Conservation (phyloP, 2,888 invertebrate species). For the Cotesia congregata region DNA sequence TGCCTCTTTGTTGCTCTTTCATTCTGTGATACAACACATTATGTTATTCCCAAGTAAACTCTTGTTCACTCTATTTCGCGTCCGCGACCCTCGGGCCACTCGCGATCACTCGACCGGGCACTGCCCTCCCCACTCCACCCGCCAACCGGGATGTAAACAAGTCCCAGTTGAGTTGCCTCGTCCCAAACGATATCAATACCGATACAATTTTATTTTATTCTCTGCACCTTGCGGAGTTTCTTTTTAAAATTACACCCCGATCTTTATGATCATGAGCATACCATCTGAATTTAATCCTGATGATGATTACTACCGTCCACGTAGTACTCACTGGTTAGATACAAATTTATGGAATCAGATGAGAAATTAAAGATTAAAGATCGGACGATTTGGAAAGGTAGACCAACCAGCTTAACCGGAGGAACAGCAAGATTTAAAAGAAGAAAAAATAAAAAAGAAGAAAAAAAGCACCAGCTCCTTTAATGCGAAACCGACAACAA, state of each 20-base stretch:
- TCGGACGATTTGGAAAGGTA: too few relatives aligned
- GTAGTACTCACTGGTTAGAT: too few relatives aligned
- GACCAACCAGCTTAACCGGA: too few relatives aligned
- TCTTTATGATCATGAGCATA: neutral
- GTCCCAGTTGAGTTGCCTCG: slow-evolving; percentile 43
- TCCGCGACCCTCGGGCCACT: neutral
- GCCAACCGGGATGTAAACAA: slow-evolving; percentile 64
- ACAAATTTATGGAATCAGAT: too few relatives aligned
- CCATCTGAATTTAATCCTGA: too few relatives aligned
- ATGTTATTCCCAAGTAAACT: neutral
- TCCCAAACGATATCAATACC: slow-evolving; percentile 36
- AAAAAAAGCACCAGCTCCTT: slow-evolving; percentile 46
- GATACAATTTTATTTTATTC: slow-evolving; percentile 31
- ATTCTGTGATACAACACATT: neutral
- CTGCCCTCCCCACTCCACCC: slow-evolving; percentile 41
- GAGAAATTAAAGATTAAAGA: too few relatives aligned
- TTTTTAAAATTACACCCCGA: slow-evolving; percentile 4
- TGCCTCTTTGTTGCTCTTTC: neutral
- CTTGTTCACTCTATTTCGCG: slow-evolving; percentile 15
- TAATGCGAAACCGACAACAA: slow-evolving; percentile 58
- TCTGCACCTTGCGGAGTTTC: slow-evolving; percentile 6
- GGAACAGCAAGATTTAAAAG: slow-evolving; percentile 30
- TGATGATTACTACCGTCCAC: too few relatives aligned
- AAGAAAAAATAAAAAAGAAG: slow-evolving; percentile 25
- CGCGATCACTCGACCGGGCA: slow-evolving; percentile 40